Evolutionary conservation across 2,797 vertebrate genomes (phyloP), one percentile per base, ranked within the genome.

Genomic region (Buphagus erythrorhynchus): DNA sequence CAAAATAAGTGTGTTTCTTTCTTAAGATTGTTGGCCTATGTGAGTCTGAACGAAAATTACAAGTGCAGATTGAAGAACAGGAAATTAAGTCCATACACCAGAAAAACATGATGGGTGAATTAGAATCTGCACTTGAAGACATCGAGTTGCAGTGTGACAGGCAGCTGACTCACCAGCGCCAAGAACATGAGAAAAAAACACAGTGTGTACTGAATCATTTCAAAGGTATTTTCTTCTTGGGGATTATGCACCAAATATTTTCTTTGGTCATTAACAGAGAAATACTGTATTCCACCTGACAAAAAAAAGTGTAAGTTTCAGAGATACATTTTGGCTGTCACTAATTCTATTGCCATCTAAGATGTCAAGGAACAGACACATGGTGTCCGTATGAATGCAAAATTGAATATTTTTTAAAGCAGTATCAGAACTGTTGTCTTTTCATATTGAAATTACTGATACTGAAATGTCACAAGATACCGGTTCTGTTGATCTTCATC

Each of bases 171-270:
- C 95, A 98, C 73, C 99, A 99, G 83, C 98, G 98, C 51, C 98
- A 97, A 92, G 98, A 99, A 35, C 98, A 99, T 8, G 99, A 99
- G 68, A 98, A 97, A 92, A 98, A 98, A 97, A 95, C 99, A 77
- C 99, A 99, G 93, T 69, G 98, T 15, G 93, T 99, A 22, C 82
- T 99, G 82, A 97, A 97, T 92, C 94, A 99, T 90, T 98, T 99
- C 89, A 98, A 97, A 98, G 99, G 99, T 99, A 97, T 66, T 86
- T 82, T 57, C 22, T 86, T 77, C 36, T 24, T 22, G 43, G 67
- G 22, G 4, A 31, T 40, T 52, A 11, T 71, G 63, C 6, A 82
- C 13, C 16, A 80, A 38, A 9, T 73, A 59, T 46, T 91, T 22
- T 58, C 16, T 86, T 82, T 43, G 59, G 48, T 63, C 29, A n/a